Base-by-base conservation (phyloP, 2,888 invertebrate genomes). In the Osmoderma eremita region DNA sequence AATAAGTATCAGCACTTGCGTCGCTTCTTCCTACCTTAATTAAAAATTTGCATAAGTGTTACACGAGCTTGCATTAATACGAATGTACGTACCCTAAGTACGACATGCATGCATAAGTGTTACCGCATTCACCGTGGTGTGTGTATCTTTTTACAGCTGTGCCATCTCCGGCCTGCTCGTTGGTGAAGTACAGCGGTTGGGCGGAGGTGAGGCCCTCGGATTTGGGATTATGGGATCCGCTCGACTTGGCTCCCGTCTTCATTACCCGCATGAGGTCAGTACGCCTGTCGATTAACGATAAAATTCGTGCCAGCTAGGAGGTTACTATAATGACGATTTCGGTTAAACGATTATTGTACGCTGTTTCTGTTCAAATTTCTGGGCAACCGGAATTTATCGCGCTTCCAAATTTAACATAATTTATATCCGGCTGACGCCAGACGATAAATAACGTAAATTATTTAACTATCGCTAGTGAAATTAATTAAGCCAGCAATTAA, bases 251-350 rank as follows among this genome's bases (percentile, higher is more conserved):
- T 4, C 84, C 83, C 48, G 79, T 82, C 66, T 84, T 85, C 78
- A 81, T 85, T 70, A 80, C 83, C 38, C 80, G 82, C 71, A 85
- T 85, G 84, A 82, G 84, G 85, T 85, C 74, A 79, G 82, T 75
- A 48, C 39, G 22, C 45, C 22, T 45, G 49, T 41, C 36, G 67
- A 53, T 53, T 62, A 53, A 39, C 61, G 24, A 50, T 41, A 53
- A 49, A 45, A 53, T 62, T 58, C 15, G 41, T 41, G 18, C 38
- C 20, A 18, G 17, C 39, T 41, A 36, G 10, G 15, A 48, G 48
- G 48, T 48, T 20, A 20, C 20, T 12, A 17, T 48, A 48, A 48
- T 48, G 15, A 20, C 20, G 18, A 45, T 48, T n/a, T 48, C 20
- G 18, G 48, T 20, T 48, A n/a, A 48, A 48, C 48, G 48, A 20